Percentiles rank a stretch among this genome's conserved stretches.
These are phyloP conservation scores for Kryptolebias marmoratus DNA, from an alignment of 2,113 vertebrate species.

Conservation along the genomic window DNA sequence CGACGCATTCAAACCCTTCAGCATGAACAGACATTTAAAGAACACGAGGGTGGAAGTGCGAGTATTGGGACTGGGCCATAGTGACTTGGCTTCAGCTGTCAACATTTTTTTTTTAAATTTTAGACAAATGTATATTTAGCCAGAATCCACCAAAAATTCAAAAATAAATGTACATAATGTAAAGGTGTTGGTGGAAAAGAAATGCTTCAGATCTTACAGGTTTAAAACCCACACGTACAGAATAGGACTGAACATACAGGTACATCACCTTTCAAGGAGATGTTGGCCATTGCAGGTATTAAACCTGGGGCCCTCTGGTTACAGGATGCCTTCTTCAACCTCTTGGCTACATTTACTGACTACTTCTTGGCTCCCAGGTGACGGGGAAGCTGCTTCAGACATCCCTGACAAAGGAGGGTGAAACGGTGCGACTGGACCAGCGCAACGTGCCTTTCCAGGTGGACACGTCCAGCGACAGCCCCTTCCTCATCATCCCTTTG, in stretches of 20 bases:
- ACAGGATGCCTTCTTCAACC: slow-evolving; percentile 50
- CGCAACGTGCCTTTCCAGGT: slow-evolving; percentile 94
- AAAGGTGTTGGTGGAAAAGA: neutral
- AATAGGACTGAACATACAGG: neutral
- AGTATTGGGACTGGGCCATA: too few species aligned
- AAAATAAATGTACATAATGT: neutral
- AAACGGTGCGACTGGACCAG: slow-evolving; percentile 92
- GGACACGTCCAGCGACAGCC: slow-evolving; percentile 94
- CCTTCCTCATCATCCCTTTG: slow-evolving; percentile 95
- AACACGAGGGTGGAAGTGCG: too few species aligned
- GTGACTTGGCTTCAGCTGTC: too few species aligned
- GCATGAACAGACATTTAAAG: too few species aligned
- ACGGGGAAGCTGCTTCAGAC: slow-evolving; percentile 95
- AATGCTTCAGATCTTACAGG: neutral
- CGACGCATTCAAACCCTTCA: too few species aligned
- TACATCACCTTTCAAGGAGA: neutral
- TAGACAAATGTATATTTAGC: neutral
- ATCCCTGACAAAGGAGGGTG: slow-evolving; percentile 90
- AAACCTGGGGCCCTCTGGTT: slow-evolving; percentile 57
- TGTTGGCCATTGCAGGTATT: slow-evolving; percentile 39
- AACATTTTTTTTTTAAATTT: too few species aligned
- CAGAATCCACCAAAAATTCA: neutral
- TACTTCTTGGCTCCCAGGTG: slow-evolving; percentile 78
- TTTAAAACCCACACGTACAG: neutral
- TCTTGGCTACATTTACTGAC: slow-evolving; percentile 52